Percentiles rank a stretch among this genome's conserved stretches.
phyloP scores from a whole-genome alignment of 2,797 vertebrate genomes.

The Clarias platycephalus region DNA sequence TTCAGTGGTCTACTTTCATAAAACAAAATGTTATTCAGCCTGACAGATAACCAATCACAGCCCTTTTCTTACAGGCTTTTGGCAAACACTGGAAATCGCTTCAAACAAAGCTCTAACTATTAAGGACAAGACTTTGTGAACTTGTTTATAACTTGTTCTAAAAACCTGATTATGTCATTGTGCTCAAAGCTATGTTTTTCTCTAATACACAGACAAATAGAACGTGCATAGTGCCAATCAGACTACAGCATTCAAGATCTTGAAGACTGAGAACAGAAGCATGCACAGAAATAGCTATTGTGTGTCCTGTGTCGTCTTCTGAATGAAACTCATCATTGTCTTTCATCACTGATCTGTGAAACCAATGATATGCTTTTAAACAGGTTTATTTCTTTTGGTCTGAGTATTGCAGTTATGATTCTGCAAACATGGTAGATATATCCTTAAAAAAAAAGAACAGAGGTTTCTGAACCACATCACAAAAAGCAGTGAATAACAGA shows the following conservation, averaged over 20 bases:
- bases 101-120: not conserved
- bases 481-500: constrained; percentile 39
- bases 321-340: not conserved
- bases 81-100: not conserved
- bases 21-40: not conserved
- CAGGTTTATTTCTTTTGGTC: no score
- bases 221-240: not conserved
- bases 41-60: not conserved
- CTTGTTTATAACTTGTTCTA: not conserved
- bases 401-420: not conserved
- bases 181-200: not conserved
- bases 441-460: not conserved
- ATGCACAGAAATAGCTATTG: not conserved
- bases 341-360: not conserved
- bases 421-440: not conserved
- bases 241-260: not conserved
- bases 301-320: not conserved
- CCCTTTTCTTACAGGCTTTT: not conserved
- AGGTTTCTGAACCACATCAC: not conserved
- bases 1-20: not conserved
- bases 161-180: not conserved
- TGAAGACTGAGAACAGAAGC: not conserved
- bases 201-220: not conserved
- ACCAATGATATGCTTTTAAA: not conserved
- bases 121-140: not conserved